Base-by-base conservation (phyloP, 2,888 invertebrate species). In the Sericinus montela region DNA sequence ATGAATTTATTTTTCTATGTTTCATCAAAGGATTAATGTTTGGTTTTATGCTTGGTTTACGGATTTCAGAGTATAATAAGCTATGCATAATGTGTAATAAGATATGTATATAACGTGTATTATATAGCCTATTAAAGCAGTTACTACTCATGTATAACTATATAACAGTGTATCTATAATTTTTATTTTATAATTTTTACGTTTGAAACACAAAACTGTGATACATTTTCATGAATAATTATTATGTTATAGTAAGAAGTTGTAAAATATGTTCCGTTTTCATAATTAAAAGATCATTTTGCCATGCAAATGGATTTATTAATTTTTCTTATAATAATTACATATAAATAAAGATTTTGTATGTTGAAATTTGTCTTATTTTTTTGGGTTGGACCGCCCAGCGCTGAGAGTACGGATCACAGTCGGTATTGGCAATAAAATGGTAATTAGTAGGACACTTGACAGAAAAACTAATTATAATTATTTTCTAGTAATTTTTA, bases 301-400 rank as follows among this genome's bases (percentile, higher is more conserved):
- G n/a, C 29, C 9, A 29, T 10, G n/a, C n/a, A n/a, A 32, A 32
- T 6, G 7, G 2, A 29, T 29, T 9, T 29, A 11, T 32, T 32
- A 32, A n/a, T 25, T 25, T 28, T 13, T 13, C 32, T 19, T 34
- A 10, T 37, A 3, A 39, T 30, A 19, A 11, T 45, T 45, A 45
- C 32, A 41, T 37, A 50, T 36, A 36, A 45, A 50, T 45, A 50
- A 50, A 50, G 35, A 41, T 45, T 50, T 50, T 50, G 45, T 45
- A 50, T 45, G 50, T 50, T 50, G 50, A 45, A 5, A 14, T 1
- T 23, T 14, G 23, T 35, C 45, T 45, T 15, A 14, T 30, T 41
- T 13, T 36, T 15, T 19, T 19, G 15, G 36, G 6, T 19, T 19
- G 15, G 36, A 3, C 15, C 28, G 7, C 28, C 23, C 10, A n/a